Percentiles rank a stretch among this genome's conserved stretches.
These are phyloP conservation scores for Micropoecilia bifurca DNA, from an alignment of 2,797 vertebrate genomes.

Conservation along the genomic window DNA sequence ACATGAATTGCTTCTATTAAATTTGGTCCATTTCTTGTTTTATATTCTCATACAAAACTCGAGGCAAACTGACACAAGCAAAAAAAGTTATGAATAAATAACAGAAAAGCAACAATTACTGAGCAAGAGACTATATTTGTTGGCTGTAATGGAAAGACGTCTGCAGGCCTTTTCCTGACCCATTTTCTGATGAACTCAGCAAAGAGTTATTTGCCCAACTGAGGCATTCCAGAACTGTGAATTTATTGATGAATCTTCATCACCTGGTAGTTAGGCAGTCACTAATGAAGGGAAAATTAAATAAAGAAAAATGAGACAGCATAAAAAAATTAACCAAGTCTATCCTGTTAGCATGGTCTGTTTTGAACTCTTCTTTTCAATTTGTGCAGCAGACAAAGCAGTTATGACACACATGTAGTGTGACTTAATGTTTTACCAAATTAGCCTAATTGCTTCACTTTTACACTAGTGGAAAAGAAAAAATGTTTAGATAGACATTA, in stretches of 20 bases:
- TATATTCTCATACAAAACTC: background rate
- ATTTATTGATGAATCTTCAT: background rate
- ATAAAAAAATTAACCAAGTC: background rate
- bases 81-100: background rate
- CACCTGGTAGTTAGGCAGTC: background rate
- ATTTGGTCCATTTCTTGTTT: background rate
- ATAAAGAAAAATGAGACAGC: background rate
- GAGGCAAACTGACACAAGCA: background rate
- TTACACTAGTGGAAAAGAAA: background rate
- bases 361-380: background rate
- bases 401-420: background rate
- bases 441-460: background rate
- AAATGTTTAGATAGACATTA: background rate
- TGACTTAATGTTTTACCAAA: background rate
- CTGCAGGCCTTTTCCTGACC: background rate
- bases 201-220: background rate
- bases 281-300: background rate
- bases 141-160: background rate
- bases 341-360: background rate
- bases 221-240: background rate
- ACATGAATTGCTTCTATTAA: background rate
- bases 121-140: background rate
- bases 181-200: background rate
- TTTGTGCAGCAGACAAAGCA: background rate
- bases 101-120: background rate